Conservation (phyloP, 2,797 vertebrate genomes). For the Xerus rutilus region DNA sequence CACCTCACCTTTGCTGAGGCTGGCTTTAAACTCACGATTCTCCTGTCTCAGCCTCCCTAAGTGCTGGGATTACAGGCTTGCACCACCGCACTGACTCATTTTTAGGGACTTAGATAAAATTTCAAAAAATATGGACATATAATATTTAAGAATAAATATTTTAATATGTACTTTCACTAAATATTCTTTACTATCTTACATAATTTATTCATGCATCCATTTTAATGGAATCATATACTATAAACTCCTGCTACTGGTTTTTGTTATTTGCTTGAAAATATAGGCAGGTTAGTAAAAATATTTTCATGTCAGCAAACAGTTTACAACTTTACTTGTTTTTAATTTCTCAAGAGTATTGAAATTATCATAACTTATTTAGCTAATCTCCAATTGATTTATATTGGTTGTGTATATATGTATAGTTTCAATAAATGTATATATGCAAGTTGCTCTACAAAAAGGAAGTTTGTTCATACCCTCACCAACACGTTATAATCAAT, state of each 20-base stretch:
- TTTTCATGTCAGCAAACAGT: background rate
- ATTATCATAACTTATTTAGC: conserved; percentile 28
- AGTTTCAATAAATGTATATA: conserved; percentile 27
- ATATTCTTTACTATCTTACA: background rate
- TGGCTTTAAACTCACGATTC: no score
- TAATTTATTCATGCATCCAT: background rate
- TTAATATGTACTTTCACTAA: background rate
- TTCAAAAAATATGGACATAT: background rate
- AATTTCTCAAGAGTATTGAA: background rate
- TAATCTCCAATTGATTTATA: background rate
- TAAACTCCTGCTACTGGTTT: background rate
- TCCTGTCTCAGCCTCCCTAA: no score
- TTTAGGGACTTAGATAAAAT: background rate
- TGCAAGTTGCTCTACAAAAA: background rate
- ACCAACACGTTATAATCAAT: background rate
- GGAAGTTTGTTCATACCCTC: background rate
- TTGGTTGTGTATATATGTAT: background rate
- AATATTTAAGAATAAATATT: background rate
- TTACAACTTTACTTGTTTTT: background rate
- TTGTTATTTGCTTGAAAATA: background rate
- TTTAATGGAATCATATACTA: conserved; percentile 1
- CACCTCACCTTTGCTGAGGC: no score
- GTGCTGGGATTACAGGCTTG: no score
- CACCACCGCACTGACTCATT: no score
- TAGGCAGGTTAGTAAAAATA: background rate